Conservation (phyloP, 2,888 invertebrate genomes). For the Hyles lineata region DNA sequence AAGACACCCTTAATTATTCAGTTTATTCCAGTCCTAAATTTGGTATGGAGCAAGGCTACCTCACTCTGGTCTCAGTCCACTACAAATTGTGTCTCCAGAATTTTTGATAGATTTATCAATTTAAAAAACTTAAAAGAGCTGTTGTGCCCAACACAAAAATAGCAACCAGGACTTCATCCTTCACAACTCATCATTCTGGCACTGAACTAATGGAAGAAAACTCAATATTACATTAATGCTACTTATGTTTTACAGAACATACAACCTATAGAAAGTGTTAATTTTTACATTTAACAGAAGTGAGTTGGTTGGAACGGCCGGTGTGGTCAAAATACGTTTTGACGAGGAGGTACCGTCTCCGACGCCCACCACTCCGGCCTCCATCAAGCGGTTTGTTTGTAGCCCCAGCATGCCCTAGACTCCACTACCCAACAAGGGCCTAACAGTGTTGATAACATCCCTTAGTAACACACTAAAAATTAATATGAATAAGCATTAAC, state of each 20-base stretch:
- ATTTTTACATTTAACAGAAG: slow-evolving; percentile 81
- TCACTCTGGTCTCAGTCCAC: too few species aligned
- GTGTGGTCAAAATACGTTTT: slow-evolving; percentile 85
- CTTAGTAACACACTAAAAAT: slow-evolving; percentile 21
- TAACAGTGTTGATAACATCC: slow-evolving; percentile 27
- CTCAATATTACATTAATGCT: background rate
- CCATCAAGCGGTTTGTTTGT: slow-evolving; percentile 82
- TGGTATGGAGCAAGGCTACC: too few species aligned
- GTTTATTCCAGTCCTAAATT: too few species aligned
- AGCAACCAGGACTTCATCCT: background rate
- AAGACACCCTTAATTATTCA: too few species aligned
- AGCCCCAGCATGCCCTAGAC: slow-evolving; percentile 71
- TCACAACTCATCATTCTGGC: too few species aligned
- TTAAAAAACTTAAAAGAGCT: too few species aligned
- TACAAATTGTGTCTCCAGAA: too few species aligned
- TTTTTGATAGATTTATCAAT: too few species aligned
- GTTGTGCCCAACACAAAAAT: too few species aligned
- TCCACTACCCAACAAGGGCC: slow-evolving; percentile 29
- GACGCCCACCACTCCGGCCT: slow-evolving; percentile 81
- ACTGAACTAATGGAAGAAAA: too few species aligned
- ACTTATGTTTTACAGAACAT: too few species aligned
- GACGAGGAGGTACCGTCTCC: slow-evolving; percentile 82
- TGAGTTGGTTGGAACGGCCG: slow-evolving; percentile 86
- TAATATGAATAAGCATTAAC: background rate
- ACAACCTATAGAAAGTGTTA: background rate